Base-by-base conservation (phyloP, 1,140 invertebrate genomes). In the Bombus terrestris region DNA sequence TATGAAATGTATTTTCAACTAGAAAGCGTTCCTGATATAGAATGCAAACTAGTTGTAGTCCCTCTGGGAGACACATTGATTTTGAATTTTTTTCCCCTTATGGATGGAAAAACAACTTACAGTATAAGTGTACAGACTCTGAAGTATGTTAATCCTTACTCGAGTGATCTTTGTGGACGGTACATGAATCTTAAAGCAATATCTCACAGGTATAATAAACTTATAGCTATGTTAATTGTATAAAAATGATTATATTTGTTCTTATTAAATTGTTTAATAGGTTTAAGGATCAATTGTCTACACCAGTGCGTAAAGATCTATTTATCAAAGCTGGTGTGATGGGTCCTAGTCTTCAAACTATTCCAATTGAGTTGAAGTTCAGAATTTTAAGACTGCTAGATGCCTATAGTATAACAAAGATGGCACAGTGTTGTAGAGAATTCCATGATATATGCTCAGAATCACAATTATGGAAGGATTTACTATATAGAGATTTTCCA, bases 161-260 rank as follows among this genome's bases (percentile, higher is more conserved):
- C 90, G 1, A 89, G 80, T 35, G 86, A 92, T 37, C n/a, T 91
- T 10, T 68, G 8, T 53, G 83, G 86, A 39, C 83, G 87, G n/a
- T 94, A 91, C 66, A 89, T 90, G 84, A 91, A 93, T 74, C 74
- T 93, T 2, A 93, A 91, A 71, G 88, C 87, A 41, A 88, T 94
- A 81, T 92, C 93, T 3, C 78, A 88, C 71, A 94, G 90, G 93
- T 94, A 91, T 3, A 28, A 62, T 39, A 47, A 41, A 72, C 64
- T 41, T 73, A 39, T 64, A 15, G 10, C 5, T 18, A 68, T 47
- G 39, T 66, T 57, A 43, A 28, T 28, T 5, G 3, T 62, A 8
- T 77, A 28, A 39, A 8, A 66, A 39, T 10, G 47, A 59, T 72
- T 69, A 32, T n/a, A 28, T 3, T 62, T 35, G 13, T 59, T 76